These are phyloP conservation scores for Volucella zonaria DNA, from an alignment of 2,888 invertebrate genomes.

Conservation along the genomic window DNA sequence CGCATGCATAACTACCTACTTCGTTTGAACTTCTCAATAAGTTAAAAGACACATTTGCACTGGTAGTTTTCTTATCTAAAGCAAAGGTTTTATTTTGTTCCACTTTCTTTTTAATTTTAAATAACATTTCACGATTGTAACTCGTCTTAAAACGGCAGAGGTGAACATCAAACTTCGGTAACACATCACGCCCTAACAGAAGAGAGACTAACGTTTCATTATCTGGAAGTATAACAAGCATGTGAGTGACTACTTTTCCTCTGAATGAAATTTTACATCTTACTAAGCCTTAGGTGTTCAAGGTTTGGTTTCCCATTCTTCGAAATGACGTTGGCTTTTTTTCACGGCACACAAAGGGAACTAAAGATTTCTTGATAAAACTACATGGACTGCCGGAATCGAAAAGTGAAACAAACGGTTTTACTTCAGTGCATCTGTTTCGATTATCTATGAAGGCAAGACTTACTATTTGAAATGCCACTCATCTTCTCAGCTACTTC, in stretches of 20 bases:
- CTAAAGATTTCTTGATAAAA: neutral
- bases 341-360: neutral
- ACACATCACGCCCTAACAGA: no score
- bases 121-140: no score
- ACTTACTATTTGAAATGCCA: neutral
- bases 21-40: conserved; percentile 3
- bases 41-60: neutral
- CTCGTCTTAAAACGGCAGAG: no score
- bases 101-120: no score
- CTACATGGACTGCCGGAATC: neutral
- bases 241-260: no score
- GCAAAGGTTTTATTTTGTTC: no score
- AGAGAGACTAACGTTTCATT: no score
- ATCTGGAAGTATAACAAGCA: no score
- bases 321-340: neutral
- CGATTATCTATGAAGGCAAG: neutral
- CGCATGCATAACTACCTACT: neutral
- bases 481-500: neutral
- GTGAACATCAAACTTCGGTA: no score
- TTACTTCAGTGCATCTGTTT: neutral
- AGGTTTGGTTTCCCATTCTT: neutral
- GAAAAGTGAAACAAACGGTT: neutral
- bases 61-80: no score
- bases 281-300: neutral
- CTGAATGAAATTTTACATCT: neutral